Evolutionary conservation across 2,113 vertebrate genomes (phyloP), one percentile per base, ranked within the genome.

Genomic region (Platycercus adscitus): DNA sequence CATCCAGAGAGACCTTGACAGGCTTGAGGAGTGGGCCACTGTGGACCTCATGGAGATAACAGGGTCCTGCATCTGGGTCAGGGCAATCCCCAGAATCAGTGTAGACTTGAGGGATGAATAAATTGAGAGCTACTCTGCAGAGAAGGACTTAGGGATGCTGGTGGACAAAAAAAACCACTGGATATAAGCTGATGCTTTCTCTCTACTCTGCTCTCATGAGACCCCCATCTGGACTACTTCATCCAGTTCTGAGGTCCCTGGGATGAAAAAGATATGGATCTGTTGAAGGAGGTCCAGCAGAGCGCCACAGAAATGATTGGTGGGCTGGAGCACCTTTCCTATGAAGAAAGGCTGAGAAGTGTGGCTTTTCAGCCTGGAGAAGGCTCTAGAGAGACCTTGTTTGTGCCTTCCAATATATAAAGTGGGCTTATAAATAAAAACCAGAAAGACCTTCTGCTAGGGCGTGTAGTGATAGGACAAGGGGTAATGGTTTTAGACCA

Each of bases 191-290:
- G 49, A 50, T 84, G 37, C 28, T 64, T 2, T 17, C 19, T 29
- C 37, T 82, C n/a, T 23, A 0, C 39, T 69, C 13, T 28, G 16
- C 55, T 55, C 23, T 81, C 4, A 3, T 81, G 53, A 43, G 69
- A 70, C 17, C 35, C 39, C 11, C 6, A 28, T 10, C 23, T 55
- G 28, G 18, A 77, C 58, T 64, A 7, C 31, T 46, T 9, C 10
- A 2, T 55, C 14, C 33, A 55, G 49, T 7, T 65, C 28, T 46
- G 29, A 3, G 13, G 25, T 50, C 53, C 9, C 14, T 60, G 64
- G 16, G 19, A 17, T 0, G 0, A 43, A 43, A 33, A n/a, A 20
- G 47, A 31, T 5, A 0, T 23, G 29, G 39, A 55, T 11, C 33
- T 77, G 7, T 41, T 52, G 7, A 24, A 72, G 17, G 5, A 8